Evolutionary conservation across 2,113 vertebrate species (phyloP).

Genomic region (Grantiella picta): DNA sequence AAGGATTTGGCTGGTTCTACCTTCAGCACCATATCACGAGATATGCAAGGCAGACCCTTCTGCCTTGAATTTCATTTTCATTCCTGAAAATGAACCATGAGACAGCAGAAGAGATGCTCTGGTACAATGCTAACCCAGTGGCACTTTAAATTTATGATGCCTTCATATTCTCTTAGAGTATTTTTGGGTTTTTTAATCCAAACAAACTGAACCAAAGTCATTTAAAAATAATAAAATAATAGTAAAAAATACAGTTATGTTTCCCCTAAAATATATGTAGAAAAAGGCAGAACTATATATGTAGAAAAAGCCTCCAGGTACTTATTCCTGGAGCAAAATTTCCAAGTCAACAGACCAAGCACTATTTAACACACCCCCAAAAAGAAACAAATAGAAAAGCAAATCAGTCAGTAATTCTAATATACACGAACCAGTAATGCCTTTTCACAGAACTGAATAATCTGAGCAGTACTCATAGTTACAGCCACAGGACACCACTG

Average conservation of each 20-base stretch:
- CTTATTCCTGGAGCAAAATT: background rate
- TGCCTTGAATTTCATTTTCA: too few relatives aligned
- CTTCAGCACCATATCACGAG: background rate
- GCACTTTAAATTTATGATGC: background rate
- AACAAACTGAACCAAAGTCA: background rate
- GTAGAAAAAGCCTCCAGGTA: background rate
- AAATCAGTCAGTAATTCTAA: background rate
- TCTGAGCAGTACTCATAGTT: background rate
- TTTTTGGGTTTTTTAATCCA: background rate
- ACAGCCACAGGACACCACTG: background rate
- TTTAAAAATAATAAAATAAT: background rate
- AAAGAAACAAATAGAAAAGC: background rate
- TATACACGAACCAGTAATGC: background rate
- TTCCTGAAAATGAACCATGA: background rate
- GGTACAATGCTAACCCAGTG: fast-evolving
- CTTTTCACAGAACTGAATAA: background rate
- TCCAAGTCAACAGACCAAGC: background rate
- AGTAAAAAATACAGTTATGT: background rate
- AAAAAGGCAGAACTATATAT: background rate
- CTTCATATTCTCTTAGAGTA: background rate
- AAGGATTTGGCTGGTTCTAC: background rate
- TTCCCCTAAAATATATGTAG: background rate
- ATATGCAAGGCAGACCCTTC: background rate
- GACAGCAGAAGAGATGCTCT: background rate
- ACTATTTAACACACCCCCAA: background rate